phyloP scores from a whole-genome alignment of 2,888 invertebrate species.

The Dicroscelio sp. region DNA sequence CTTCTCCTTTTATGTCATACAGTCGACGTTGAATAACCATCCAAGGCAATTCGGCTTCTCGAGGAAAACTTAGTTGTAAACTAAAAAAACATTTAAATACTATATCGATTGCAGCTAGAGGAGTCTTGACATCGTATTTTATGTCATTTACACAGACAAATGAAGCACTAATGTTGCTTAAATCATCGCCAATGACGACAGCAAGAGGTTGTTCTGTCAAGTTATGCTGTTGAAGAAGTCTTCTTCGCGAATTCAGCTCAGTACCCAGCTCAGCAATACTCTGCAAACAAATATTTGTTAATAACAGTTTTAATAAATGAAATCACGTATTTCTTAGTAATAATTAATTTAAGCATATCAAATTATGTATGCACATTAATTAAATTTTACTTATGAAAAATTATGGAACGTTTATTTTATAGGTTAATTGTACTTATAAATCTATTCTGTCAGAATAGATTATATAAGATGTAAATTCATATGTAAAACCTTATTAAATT shows the following conservation, averaged over 20 bases:
- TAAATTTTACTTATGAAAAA: no score
- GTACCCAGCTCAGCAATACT: slow-evolving; percentile 1
- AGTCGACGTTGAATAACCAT: slow-evolving; percentile 61
- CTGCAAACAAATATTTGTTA: slow-evolving; percentile 15
- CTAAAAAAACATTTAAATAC: slow-evolving; percentile 73
- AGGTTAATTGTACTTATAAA: no score
- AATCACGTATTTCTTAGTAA: no score
- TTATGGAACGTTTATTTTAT: no score
- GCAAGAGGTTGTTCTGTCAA: slow-evolving; percentile 67
- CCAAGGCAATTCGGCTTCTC: slow-evolving; percentile 63
- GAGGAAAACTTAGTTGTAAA: slow-evolving; percentile 63
- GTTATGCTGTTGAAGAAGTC: background rate
- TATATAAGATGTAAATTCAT: no score
- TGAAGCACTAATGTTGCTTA: slow-evolving; percentile 37
- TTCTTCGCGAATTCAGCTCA: slow-evolving; percentile 25
- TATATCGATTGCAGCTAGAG: slow-evolving; percentile 62
- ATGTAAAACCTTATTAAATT: no score
- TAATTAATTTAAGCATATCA: no score
- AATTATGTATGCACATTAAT: no score
- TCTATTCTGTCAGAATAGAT: no score
- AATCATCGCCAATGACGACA: slow-evolving; percentile 58
- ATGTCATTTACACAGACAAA: slow-evolving; percentile 73
- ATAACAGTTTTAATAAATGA: slow-evolving; percentile 15
- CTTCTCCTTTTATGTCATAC: slow-evolving; percentile 57
- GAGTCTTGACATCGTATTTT: slow-evolving; percentile 34